phyloP scores from a whole-genome alignment of 2,113 vertebrate species.

The Sus scrofa region DNA sequence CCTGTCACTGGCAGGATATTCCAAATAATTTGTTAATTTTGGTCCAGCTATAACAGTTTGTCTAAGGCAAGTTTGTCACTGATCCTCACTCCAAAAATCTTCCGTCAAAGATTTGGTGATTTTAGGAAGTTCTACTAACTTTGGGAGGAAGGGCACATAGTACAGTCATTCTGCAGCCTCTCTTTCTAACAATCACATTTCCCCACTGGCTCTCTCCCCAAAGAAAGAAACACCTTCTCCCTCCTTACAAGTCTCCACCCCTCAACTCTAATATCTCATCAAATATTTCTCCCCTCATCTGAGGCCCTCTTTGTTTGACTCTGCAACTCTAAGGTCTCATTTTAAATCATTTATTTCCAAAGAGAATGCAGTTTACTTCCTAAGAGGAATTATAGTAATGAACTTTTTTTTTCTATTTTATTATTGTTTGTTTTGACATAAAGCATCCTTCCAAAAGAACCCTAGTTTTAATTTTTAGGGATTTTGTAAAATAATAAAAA shows the following conservation, averaged over 20 bases:
- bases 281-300: not conserved
- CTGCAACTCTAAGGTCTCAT: not conserved
- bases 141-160: not conserved
- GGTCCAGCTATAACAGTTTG: not conserved
- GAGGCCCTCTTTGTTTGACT: not conserved
- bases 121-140: not conserved
- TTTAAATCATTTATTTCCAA: not conserved
- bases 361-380: not conserved
- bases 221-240: not conserved
- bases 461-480: not conserved
- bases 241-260: accelerated
- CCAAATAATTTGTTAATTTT: not conserved
- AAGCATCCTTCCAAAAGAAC: not conserved
- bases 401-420: not conserved
- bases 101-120: not conserved
- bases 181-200: not conserved
- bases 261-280: not conserved
- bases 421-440: constrained; percentile 13
- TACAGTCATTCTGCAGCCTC: not conserved
- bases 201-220: not conserved
- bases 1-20: not conserved
- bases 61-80: not conserved
- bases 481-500: not conserved
- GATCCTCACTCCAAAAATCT: not conserved
- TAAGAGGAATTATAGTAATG: not conserved